Percentiles rank a stretch among this genome's conserved stretches.
These are phyloP conservation scores for Globodera rostochiensis DNA, from an alignment of 1,140 invertebrate genomes.

Conservation along the genomic window DNA sequence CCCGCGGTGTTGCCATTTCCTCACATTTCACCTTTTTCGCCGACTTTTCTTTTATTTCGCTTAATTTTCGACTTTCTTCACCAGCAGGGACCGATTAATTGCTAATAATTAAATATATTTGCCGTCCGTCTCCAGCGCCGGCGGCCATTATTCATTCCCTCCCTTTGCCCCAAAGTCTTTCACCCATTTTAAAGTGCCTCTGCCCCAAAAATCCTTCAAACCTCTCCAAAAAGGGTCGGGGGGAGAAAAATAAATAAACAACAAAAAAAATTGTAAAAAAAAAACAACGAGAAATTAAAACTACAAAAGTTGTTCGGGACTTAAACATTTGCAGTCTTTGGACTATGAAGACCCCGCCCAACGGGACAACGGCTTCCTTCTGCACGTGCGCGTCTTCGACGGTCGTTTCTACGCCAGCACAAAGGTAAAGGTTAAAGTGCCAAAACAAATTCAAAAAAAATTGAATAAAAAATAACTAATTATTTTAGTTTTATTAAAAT, in stretches of 20 bases:
- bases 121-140: background rate
- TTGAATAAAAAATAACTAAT: background rate
- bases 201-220: conserved; percentile 33
- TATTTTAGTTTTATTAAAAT: background rate
- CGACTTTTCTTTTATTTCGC: too few relatives aligned
- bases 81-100: background rate
- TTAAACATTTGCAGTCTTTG: conserved; percentile 58
- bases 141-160: conserved; percentile 27
- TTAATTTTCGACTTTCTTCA: too few relatives aligned
- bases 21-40: too few relatives aligned
- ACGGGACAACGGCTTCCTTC: conserved; percentile 63
- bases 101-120: background rate
- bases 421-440: conserved; percentile 72
- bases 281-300: background rate
- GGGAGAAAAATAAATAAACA: conserved; percentile 15
- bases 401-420: conserved; percentile 77
- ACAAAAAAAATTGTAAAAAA: conserved; percentile 51
- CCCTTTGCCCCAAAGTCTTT: conserved; percentile 17
- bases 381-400: conserved; percentile 67
- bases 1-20: too few relatives aligned
- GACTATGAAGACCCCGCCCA: conserved; percentile 67
- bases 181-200: conserved; percentile 23
- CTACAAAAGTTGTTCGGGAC: conserved; percentile 14
- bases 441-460: too few relatives aligned
- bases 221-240: conserved; percentile 30